Evolutionary conservation across 1,140 invertebrate species (phyloP), one percentile per base, ranked within the genome.

Genomic region (Orchesella cincta): DNA sequence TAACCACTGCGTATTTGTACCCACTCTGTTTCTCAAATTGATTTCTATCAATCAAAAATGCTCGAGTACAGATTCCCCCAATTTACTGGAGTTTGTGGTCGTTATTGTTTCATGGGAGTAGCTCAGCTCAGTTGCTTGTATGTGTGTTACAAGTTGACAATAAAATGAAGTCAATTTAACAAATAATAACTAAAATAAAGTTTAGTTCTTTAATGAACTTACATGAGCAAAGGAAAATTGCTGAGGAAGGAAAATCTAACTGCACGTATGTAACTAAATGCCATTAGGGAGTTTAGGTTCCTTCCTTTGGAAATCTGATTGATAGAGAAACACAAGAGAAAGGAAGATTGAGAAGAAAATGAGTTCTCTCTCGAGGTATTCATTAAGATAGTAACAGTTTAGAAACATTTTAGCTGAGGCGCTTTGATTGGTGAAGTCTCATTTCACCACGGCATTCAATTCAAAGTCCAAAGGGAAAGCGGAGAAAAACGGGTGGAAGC

Each of bases 201-300:
- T 57, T 57, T n/a, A 57, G 8, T 57, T 57, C 52, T 57, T 46
- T 57, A 57, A 57, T 57, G 52, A 57, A 57, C 52, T 57, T 57
- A 57, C 39, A 46, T n/a, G 39, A 46, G 39, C 8, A 57, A 26
- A 23, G 14, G 14, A 57, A 57, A 57, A 57, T 26, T 57, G 52
- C 23, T n/a, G n/a, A n/a, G n/a, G 52, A n/a, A 23, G 23, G 23
- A 57, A 57, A 57, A 57, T 57, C 23, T 57, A 57, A n/a, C 23
- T 57, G 52, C 12, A 8, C 23, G 52, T n/a, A n/a, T 46, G 39
- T 57, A 57, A 57, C 8, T 3, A 57, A n/a, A 57, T n/a, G 23
- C 52, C 8, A 57, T 57, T 57, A 57, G 52, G 52, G 52, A n/a
- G 12, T 57, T 57, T 57, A n/a, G 52, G 23, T n/a, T 57, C 23